These are phyloP conservation scores for Pachyramphus minor DNA, from an alignment of 2,113 vertebrate species.

Conservation along the genomic window DNA sequence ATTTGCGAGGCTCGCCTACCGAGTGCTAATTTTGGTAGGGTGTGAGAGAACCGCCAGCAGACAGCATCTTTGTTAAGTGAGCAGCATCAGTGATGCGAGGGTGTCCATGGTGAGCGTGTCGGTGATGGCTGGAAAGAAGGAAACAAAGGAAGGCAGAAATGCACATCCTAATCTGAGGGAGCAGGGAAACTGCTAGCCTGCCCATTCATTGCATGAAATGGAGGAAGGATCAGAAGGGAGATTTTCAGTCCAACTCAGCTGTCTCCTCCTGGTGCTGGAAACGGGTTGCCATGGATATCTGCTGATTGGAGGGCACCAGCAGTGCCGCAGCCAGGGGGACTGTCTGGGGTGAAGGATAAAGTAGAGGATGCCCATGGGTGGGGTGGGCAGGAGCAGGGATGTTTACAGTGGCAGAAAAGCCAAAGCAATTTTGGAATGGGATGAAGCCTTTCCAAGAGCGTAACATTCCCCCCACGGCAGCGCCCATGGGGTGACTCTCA, in stretches of 20 bases:
- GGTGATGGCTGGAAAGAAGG: not conserved
- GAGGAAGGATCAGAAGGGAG: slow-evolving; percentile 87
- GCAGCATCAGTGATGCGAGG: not conserved
- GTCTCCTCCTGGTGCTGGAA: slow-evolving; percentile 88
- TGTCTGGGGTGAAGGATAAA: slow-evolving; percentile 79
- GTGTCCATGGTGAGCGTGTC: fast-evolving
- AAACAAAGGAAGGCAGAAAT: slow-evolving; percentile 64
- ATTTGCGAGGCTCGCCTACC: not conserved
- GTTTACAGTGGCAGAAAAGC: slow-evolving; percentile 29
- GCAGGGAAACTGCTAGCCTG: slow-evolving; percentile 59
- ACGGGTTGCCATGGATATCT: slow-evolving; percentile 97
- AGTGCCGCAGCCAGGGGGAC: slow-evolving; percentile 48
- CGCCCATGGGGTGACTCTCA: not conserved
- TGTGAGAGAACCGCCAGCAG: not conserved
- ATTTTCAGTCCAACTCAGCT: slow-evolving; percentile 81
- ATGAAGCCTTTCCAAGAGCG: not conserved
- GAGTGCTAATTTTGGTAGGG: not conserved
- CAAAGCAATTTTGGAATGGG: slow-evolving; percentile 35
- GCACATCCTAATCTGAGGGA: slow-evolving; percentile 67
- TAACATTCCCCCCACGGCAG: not conserved
- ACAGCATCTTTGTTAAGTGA: not conserved
- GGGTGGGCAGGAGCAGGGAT: slow-evolving; percentile 67
- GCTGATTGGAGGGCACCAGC: slow-evolving; percentile 88
- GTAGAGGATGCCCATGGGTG: slow-evolving; percentile 68
- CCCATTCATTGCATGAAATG: slow-evolving; percentile 66